Percentiles rank a stretch among this genome's conserved stretches.
Conservation (phyloP, 1,140 invertebrate species). For the Aphaenogaster rudis region DNA sequence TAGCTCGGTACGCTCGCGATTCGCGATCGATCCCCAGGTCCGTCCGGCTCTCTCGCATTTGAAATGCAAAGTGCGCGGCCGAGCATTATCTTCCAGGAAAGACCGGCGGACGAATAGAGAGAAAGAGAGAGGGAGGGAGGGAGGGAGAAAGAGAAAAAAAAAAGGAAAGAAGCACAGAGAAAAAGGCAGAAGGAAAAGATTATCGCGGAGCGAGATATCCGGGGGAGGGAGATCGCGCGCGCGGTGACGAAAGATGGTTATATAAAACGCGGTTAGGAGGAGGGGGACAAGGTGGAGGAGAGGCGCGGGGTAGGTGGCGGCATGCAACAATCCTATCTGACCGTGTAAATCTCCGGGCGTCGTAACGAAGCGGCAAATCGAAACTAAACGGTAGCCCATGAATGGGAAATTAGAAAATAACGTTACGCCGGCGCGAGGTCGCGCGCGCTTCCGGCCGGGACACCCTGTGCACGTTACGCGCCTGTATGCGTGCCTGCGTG, state of each 20-base stretch:
- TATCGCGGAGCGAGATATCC: conserved; percentile 72
- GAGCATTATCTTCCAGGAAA: conserved; percentile 79
- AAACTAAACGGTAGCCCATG: conserved; percentile 84
- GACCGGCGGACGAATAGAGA: conserved; percentile 54
- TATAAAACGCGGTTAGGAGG: conserved; percentile 75
- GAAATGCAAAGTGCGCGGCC: conserved; percentile 81
- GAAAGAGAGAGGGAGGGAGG: conserved; percentile 28
- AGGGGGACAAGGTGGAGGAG: conserved; percentile 44
- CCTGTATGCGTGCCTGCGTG: conserved; percentile 35
- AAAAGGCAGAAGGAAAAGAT: conserved; percentile 61
- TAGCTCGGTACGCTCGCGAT: conserved; percentile 70
- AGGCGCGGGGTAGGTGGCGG: conserved; percentile 30
- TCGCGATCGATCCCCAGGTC: conserved; percentile 76
- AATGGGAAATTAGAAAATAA: conserved; percentile 85
- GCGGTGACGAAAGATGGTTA: conserved; percentile 83
- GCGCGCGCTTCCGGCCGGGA: conserved; percentile 79
- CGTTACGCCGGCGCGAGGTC: conserved; percentile 78
- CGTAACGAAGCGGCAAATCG: conserved; percentile 85
- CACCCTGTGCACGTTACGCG: conserved; percentile 61
- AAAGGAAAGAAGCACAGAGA: conserved; percentile 61
- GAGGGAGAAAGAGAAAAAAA: conserved; percentile 53
- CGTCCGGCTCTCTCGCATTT: conserved; percentile 77
- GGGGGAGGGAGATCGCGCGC: conserved; percentile 68
- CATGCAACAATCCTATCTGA: conserved; percentile 83
- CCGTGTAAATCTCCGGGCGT: conserved; percentile 83